phyloP scores from a whole-genome alignment of 2,797 vertebrate species.

The Anguilla marmorata region DNA sequence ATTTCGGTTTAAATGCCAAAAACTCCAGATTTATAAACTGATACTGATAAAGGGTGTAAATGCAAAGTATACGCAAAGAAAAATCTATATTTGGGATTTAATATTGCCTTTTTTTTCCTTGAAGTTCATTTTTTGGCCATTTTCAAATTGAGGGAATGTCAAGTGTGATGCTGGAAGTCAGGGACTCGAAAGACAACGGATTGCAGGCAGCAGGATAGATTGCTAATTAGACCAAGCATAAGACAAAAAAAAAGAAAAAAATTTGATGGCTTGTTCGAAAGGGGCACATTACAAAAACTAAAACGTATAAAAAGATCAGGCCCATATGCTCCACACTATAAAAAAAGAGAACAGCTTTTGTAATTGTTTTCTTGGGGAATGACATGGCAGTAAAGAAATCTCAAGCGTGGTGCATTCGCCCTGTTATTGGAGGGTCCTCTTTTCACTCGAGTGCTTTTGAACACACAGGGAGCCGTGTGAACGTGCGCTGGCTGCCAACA shows the following conservation, averaged over 20 bases:
- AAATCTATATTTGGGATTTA: not conserved
- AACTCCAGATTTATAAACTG: not conserved
- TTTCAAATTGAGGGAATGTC: conserved; percentile 36
- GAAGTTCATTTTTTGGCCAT: not conserved
- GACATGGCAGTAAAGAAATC: conserved; percentile 55
- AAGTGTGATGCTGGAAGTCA: conserved; percentile 48
- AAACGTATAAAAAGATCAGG: conserved; percentile 51
- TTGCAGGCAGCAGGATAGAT: conserved; percentile 48
- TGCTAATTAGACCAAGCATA: conserved; percentile 52
- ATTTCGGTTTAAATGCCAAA: not conserved
- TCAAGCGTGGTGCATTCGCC: conserved; percentile 38
- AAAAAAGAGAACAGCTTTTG: conserved; percentile 57
- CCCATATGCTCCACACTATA: conserved; percentile 64
- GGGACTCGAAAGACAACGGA: conserved; percentile 58
- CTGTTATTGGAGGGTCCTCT: conserved; percentile 51
- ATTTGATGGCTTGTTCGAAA: conserved; percentile 64
- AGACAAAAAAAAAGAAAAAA: conserved; percentile 45
- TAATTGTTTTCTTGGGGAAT: conserved; percentile 59
- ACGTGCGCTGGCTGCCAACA: conserved; percentile 62
- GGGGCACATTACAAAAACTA: conserved; percentile 55
- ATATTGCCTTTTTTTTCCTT: not conserved
- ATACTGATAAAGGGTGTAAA: conserved; percentile 1
- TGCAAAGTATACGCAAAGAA: not conserved
- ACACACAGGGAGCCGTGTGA: conserved; percentile 54
- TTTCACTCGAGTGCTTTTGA: conserved; percentile 45